Base-by-base conservation (phyloP, 2,888 invertebrate species). In the Pollenia griseotomentosa region DNA sequence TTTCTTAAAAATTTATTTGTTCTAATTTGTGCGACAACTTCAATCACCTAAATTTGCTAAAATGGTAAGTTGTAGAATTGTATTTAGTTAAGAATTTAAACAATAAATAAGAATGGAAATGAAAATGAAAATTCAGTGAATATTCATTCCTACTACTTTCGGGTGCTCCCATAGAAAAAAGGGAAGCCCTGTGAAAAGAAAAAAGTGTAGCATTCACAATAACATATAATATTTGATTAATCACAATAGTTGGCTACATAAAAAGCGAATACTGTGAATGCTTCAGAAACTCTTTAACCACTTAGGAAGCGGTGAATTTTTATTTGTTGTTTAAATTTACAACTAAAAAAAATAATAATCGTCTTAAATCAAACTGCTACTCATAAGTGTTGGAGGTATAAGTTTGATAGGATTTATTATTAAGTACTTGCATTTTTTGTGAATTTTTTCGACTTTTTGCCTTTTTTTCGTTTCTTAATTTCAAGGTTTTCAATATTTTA, bases 401-500 rank as follows among this genome's bases (percentile, higher is more conserved):
- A 70, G 79, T 70, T 70, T 71, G 71, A 79, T 81, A 51, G 57
- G 65, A 59, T 82, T 82, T 55, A 77, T 65, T 83, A 46, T 70
- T 68, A 68, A 74, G 65, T 82, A 74, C 33, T 82, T 74, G 75
- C 82, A 90, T 90, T 89, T 90, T 90, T 88, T 89, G 89, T 89
- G 90, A 90, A 90, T 88, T 82, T 73, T 84, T 89, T 89, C 89
- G 89, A 89, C 79, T 83, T 89, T 83, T 89, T 66, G 66, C 78
- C 88, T 86, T 89, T 81, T 88, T 89, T 87, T 89, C 83, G 83
- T 88, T 89, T 88, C 86, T 89, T 89, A 89, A 89, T 84, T 90
- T 89, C 89, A 90, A 90, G 90, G 89, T 89, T 90, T 89, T 90
- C 88, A 90, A 90, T 90, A 89, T 90, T 91, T 89, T 88, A 89